Conservation (phyloP, 1,140 invertebrate species). For the Dendroctonus valens region DNA sequence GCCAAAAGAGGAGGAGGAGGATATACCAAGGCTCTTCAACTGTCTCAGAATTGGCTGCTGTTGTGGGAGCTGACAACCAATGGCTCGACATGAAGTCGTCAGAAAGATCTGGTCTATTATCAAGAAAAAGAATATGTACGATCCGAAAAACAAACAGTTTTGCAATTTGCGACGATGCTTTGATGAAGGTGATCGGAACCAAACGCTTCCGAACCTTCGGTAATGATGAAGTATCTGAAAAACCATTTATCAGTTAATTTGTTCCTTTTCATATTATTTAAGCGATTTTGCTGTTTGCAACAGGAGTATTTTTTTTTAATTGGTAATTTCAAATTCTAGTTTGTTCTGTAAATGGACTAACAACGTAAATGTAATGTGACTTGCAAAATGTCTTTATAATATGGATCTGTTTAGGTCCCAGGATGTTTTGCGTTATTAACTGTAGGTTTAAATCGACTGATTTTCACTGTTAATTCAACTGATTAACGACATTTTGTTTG, state of each 20-base stretch:
- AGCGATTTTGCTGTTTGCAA: no score
- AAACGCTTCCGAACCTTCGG: conserved; percentile 89
- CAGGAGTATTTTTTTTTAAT: no score
- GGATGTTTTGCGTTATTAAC: no score
- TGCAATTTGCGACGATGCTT: conserved; percentile 88
- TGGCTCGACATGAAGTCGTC: conserved; percentile 90
- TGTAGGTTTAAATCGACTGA: no score
- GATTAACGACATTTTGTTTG: no score
- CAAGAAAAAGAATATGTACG: conserved; percentile 88
- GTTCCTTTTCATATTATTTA: not conserved
- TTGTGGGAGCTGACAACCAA: conserved; percentile 81
- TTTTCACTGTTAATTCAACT: no score
- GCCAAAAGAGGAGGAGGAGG: conserved; percentile 61
- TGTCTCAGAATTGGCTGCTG: conserved; percentile 81
- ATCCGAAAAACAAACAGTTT: conserved; percentile 93
- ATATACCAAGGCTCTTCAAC: conserved; percentile 76
- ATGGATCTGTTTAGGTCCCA: no score
- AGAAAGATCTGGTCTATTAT: conserved; percentile 91
- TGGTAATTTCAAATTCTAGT: no score
- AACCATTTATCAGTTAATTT: conserved; percentile 79
- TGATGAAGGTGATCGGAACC: conserved; percentile 85
- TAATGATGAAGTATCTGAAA: conserved; percentile 95
- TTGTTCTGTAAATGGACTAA: no score
- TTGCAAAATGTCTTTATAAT: no score
- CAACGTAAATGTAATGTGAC: no score